Evolutionary conservation across 2,797 vertebrate species (phyloP), one percentile per base, ranked within the genome.

Genomic region (Natrix natrix): DNA sequence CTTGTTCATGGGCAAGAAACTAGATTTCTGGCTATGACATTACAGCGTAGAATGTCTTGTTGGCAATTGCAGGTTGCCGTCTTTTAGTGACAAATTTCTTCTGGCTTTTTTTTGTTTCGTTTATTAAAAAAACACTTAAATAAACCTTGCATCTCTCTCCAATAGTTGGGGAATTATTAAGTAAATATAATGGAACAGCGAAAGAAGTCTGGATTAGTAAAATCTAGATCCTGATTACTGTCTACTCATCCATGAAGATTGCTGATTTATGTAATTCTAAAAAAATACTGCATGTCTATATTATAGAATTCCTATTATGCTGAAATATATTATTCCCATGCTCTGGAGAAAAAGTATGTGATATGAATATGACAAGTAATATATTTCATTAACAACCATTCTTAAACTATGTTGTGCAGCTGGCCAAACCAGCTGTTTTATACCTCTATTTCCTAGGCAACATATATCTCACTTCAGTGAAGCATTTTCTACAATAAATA

Each of bases 401-500:
- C 52, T 32, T 32, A 66, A 13, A 59, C 32, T 69, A 14, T 92
- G 32, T 78, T 26, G 63, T 32, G 43, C 4, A 2, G 20, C 6
- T 87, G 24, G 60, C 7, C 86, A 32, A 17, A 10, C n/a, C 43
- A 60, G 7, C 14, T 66, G 32, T 87, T 78, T 83, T 32, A 60
- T 3, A 26, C 48, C 56, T 86, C 26, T 59, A 88, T 43, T 74
- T 56, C 32, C 32, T 11, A 74, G 13, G 37, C 32, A 83, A 54
- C 54, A 61, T 4, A 55, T 59, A 88, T 88, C 37, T 86, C 20
- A 32, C 24, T 56, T 22, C 14, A 69, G 20, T 74, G 88, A 91
- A 88, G 10, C 14, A 48, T 43, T 37, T 78, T 60, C 63, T 59
- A 48, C 7, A 59, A 54, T 87, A 86, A 90, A 22, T 96, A 99